A percentile compares a stretch with the other conserved stretches of the same genome.
Evolutionary conservation across 2,113 vertebrate species (phyloP).

Genomic region (Propithecus coquereli): DNA sequence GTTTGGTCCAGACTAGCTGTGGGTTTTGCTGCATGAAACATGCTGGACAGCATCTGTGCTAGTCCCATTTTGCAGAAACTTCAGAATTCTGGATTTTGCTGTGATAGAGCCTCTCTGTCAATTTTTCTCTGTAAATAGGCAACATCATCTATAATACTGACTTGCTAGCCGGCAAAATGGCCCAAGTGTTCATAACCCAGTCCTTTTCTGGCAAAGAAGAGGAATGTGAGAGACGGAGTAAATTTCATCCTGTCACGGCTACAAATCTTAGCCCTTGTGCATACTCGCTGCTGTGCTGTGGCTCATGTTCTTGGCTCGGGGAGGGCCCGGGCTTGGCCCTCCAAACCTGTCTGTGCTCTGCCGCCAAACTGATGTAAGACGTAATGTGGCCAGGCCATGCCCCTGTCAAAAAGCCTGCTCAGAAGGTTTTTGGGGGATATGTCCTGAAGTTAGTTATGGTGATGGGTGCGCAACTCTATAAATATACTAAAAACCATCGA

Average conservation of each 20-base stretch:
- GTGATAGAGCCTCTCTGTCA: neutral
- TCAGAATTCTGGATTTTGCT: neutral
- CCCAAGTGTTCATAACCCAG: neutral
- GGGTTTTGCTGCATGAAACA: neutral
- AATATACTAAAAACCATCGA: neutral
- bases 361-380: neutral
- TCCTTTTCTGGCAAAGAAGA: neutral
- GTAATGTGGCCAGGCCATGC: neutral
- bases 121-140: neutral
- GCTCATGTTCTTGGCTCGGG: neutral
- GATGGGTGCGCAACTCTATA: neutral
- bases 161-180: neutral
- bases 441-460: neutral
- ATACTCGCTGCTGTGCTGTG: fast-evolving
- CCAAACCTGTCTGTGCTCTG: neutral
- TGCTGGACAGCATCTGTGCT: fast-evolving
- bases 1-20: fast-evolving
- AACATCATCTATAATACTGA: neutral
- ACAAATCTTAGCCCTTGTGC: neutral
- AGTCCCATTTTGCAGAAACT: neutral
- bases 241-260: neutral
- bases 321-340: neutral
- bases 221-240: neutral
- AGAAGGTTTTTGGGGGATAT: neutral
- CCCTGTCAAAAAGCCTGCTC: neutral